Evolutionary conservation across 2,888 invertebrate genomes (phyloP).

Genomic region (Sphecodes monilicornis): DNA sequence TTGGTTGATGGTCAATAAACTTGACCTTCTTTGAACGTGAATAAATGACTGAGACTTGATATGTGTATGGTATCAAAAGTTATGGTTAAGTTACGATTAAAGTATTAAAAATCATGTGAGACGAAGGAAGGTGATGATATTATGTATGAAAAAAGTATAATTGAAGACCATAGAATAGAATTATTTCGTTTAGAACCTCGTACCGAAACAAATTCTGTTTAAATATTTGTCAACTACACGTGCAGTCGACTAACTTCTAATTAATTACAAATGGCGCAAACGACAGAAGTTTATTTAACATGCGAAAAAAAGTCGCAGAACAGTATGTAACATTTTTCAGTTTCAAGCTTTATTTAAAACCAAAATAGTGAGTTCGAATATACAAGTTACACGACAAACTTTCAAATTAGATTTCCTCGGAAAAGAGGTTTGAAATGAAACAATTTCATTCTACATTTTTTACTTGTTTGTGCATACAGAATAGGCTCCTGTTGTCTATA

Average conservation of each 20-base stretch:
- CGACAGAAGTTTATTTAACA: not conserved
- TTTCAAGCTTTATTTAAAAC: not conserved
- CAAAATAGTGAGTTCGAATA: not conserved
- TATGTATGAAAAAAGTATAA: too few species aligned
- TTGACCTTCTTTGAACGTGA: too few species aligned
- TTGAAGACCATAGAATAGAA: not conserved
- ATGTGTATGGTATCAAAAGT: too few species aligned
- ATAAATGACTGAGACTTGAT: too few species aligned
- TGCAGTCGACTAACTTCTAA: not conserved
- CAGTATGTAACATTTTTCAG: not conserved
- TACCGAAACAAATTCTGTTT: not conserved
- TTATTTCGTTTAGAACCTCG: not conserved
- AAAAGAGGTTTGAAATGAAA: not conserved
- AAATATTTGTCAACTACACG: not conserved
- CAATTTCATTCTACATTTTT: conserved; percentile 7
- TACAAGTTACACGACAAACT: not conserved
- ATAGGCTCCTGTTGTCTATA: not conserved
- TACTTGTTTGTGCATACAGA: not conserved
- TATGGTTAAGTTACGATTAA: too few species aligned
- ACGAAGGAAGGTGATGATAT: too few species aligned
- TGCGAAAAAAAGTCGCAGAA: not conserved
- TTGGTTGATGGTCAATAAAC: too few species aligned
- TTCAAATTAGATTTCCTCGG: not conserved
- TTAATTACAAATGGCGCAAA: not conserved
- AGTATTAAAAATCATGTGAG: too few species aligned